Base-by-base conservation (phyloP, 2,797 vertebrate species). In the Tapirus indicus region DNA sequence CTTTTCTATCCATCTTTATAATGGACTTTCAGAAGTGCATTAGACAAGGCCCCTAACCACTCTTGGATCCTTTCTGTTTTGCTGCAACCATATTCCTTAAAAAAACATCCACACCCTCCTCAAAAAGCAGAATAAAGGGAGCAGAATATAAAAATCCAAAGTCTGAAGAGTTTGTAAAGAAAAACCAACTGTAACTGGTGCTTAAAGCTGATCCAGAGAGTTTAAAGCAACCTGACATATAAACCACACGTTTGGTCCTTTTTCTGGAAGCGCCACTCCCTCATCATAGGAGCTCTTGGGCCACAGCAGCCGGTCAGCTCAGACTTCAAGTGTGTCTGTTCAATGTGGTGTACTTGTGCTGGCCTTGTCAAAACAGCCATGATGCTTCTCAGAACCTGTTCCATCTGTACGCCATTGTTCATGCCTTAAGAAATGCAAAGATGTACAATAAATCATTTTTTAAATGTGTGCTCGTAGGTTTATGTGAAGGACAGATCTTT, bases 1-100 rank as follows among this genome's bases (percentile, higher is more conserved):
- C 99, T 99, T 99, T 99, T 99, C 97, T 99, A 98, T 98, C 98
- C 99, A 99, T 98, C 99, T 99, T 99, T 99, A 97, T 98, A 99
- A 99, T 1, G 90, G 98, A 99, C 98, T 98, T 98, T 98, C 98
- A 98, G 97, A 99, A 99, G 98, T 98, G 98, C 99, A 99, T 99
- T 99, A 99, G 98, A 98, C 98, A 96, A 98, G 97, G 98, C 98
- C 98, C 98, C 98, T 98, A 96, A 98, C 98, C 98, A 98, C 98
- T 99, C 98, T 98, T 89, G 98, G 97, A 99, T 98, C 98, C 98
- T 98, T 99, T 98, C 98, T 98, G 98, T 99, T 98, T 98, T 99
- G 98, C 98, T 98, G 98, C 99, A 98, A 98, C 98, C 98, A 98
- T 98, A 98, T 97, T 95, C 95, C 98, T 98, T 98, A 98, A 95